Base-by-base conservation (phyloP, 2,797 vertebrate genomes). In the Tinamus major region DNA sequence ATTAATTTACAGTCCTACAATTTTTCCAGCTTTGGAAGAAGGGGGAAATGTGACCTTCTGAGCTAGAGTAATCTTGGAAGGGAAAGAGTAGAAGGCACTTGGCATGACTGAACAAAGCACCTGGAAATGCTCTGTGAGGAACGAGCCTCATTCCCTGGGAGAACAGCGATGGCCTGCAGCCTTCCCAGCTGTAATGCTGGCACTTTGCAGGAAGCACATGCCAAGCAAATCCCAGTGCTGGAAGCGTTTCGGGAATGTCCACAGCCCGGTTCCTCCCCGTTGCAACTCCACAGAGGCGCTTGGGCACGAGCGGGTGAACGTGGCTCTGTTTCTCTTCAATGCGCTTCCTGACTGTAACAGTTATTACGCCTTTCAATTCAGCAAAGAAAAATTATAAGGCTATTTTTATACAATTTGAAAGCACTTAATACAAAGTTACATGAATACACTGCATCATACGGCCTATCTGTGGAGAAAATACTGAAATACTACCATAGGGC, bases 401-500 rank as follows among this genome's bases (percentile, higher is more conserved):
- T 97, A 97, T 96, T 96, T 95, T 97, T 94, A 97, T 93, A 98
- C 97, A 98, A 96, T 96, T 97, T 96, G 96, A 98, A 98, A 98
- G 97, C 98, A 98, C 98, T 97, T 98, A 98, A 98, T 97, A 98
- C 97, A 97, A 98, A 98, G 97, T 98, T 97, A 98, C 92, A 96
- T 97, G 97, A 98, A 98, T 98, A 98, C 94, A 98, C 96, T 97
- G 98, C 98, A 97, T 97, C 98, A 95, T 96, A 95, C 95, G 97
- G 98, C 96, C 96, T 98, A 97, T 97, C 98, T 76, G 14, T 96
- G 96, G 95, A 94, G 97, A 98, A 98, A 98, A 97, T 97, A 97
- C 97, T 97, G 95, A 96, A 96, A 95, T 97, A 97, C 98, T 98
- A 98, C 97, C 96, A 97, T 96, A 97, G 98, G 97, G 97, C 94